Evolutionary conservation across 2,888 invertebrate genomes (phyloP).

Genomic region (Nebria salina): DNA sequence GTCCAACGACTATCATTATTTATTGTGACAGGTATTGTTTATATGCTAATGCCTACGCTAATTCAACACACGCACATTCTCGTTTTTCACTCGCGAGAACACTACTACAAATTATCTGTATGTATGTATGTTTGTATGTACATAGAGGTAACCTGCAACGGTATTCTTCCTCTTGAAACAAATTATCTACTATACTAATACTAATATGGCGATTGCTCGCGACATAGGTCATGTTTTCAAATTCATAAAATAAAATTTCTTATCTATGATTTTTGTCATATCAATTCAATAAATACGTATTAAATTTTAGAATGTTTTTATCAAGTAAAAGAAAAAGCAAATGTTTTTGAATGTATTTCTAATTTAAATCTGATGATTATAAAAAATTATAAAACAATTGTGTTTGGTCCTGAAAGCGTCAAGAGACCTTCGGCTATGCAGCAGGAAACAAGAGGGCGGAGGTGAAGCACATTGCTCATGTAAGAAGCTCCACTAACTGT

Average conservation of each 20-base stretch:
- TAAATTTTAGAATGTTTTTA: too few relatives aligned
- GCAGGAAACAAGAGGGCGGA: not conserved
- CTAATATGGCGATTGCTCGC: too few relatives aligned
- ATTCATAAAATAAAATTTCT: too few relatives aligned
- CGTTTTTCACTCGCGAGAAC: not conserved
- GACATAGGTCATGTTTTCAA: too few relatives aligned
- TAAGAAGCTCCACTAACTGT: constrained; percentile 51
- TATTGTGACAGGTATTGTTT: constrained; percentile 42
- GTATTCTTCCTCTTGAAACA: too few relatives aligned
- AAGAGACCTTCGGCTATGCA: not conserved
- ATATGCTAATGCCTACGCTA: constrained; percentile 27
- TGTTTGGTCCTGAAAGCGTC: not conserved
- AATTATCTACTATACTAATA: too few relatives aligned
- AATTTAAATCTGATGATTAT: not conserved
- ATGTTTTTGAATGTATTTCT: not conserved
- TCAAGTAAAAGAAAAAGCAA: too few relatives aligned
- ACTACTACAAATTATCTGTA: not conserved
- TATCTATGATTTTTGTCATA: too few relatives aligned
- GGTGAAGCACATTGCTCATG: constrained; percentile 40
- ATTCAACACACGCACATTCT: not conserved
- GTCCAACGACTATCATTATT: constrained; percentile 27
- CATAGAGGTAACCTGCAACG: not conserved
- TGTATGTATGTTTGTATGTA: too few relatives aligned
- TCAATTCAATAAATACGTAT: too few relatives aligned
- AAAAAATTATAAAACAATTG: not conserved